Conservation (phyloP, 1,140 invertebrate genomes). For the Hesperophylax magnus region DNA sequence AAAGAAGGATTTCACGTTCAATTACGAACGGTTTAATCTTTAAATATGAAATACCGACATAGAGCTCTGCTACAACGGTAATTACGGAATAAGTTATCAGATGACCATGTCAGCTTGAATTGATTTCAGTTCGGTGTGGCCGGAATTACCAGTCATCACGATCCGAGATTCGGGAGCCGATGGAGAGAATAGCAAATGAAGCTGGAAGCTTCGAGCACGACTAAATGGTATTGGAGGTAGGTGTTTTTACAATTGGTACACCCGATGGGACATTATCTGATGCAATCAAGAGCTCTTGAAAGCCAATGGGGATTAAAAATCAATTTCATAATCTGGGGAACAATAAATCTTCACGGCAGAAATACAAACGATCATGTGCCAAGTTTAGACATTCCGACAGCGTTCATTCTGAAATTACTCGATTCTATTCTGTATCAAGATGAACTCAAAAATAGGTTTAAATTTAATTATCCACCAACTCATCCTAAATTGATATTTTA, state of each 20-base stretch:
- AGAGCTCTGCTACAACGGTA: background rate
- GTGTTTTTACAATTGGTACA: background rate
- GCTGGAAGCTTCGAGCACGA: slow-evolving; percentile 17
- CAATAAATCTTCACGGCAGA: too few species aligned
- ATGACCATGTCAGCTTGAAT: slow-evolving; percentile 10
- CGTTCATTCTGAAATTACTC: too few species aligned
- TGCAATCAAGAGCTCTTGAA: background rate
- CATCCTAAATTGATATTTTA: too few species aligned
- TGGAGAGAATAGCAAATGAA: background rate
- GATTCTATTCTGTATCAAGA: too few species aligned
- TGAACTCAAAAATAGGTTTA: too few species aligned
- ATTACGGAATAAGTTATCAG: slow-evolving; percentile 34
- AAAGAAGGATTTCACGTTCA: slow-evolving; percentile 26
- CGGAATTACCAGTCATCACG: slow-evolving; percentile 30
- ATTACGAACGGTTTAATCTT: slow-evolving; percentile 25
- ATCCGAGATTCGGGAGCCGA: slow-evolving; percentile 19
- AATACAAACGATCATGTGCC: too few species aligned
- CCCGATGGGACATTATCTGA: background rate
- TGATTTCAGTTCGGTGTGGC: slow-evolving; percentile 5
- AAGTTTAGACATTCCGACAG: too few species aligned
- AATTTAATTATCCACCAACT: too few species aligned
- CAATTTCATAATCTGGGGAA: too few species aligned
- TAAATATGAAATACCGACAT: slow-evolving; percentile 27
- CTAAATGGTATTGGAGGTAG: background rate
- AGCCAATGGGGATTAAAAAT: too few species aligned